Conservation (phyloP, 2,797 vertebrate genomes). For the Macropus fuliginosus region DNA sequence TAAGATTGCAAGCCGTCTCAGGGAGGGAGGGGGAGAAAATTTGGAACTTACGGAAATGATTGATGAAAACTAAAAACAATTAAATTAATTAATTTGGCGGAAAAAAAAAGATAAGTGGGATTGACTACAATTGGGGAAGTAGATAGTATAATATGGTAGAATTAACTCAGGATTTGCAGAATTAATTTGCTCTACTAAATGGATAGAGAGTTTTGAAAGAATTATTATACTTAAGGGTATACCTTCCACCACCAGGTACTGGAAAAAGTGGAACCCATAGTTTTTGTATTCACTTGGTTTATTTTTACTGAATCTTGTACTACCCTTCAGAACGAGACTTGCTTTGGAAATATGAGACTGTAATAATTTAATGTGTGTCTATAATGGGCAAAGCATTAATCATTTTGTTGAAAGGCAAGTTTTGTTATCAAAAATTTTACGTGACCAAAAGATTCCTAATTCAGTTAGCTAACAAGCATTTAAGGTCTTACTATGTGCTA, state of each 20-base stretch:
- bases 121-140: too few species aligned
- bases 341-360: slow-evolving; percentile 25
- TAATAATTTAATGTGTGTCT: slow-evolving; percentile 50
- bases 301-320: slow-evolving; percentile 47
- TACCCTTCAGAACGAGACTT: slow-evolving; percentile 53
- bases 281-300: slow-evolving; percentile 47
- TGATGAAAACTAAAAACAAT: too few species aligned
- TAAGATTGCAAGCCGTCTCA: too few species aligned
- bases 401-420: slow-evolving; percentile 28
- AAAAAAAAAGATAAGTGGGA: too few species aligned
- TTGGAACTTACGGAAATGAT: too few species aligned
- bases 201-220: slow-evolving; percentile 47
- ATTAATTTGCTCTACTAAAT: slow-evolving; percentile 3
- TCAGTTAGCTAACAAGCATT: too few species aligned
- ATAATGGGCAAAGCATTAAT: slow-evolving; percentile 53
- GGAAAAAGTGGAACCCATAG: slow-evolving; percentile 26
- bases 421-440: slow-evolving; percentile 49
- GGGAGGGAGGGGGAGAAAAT: too few species aligned
- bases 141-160: too few species aligned
- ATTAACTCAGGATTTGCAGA: too few species aligned
- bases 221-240: slow-evolving; percentile 41
- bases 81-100: too few species aligned
- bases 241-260: slow-evolving; percentile 9
- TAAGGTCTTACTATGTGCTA: too few species aligned
- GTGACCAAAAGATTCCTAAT: slow-evolving; percentile 42